Evolutionary conservation across 2,888 invertebrate genomes (phyloP).

Genomic region (Euplexia lucipara): DNA sequence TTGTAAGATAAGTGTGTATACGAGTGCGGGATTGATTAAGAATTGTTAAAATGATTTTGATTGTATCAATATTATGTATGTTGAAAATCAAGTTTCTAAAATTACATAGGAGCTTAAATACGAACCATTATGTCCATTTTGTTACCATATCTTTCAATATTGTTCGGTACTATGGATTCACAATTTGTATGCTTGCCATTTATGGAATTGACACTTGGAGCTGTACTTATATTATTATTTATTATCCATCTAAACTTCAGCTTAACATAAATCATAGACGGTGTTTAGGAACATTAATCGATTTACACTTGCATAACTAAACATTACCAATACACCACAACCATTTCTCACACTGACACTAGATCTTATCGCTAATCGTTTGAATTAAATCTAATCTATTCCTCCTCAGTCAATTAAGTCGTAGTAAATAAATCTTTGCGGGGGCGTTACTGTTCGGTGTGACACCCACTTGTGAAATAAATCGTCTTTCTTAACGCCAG

Average conservation of each 20-base stretch:
- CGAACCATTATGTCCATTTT: too few species aligned
- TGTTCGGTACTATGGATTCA: too few species aligned
- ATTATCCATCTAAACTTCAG: too few species aligned
- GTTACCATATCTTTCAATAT: too few species aligned
- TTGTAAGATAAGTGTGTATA: slow-evolving; percentile 38
- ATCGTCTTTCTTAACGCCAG: slow-evolving; percentile 52
- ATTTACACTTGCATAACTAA: slow-evolving; percentile 22
- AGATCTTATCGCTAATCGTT: slow-evolving; percentile 56
- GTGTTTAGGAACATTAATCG: slow-evolving; percentile 5
- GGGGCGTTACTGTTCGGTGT: slow-evolving; percentile 62
- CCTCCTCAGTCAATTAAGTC: slow-evolving; percentile 60
- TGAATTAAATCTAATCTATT: slow-evolving; percentile 49
- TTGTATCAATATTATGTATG: neutral
- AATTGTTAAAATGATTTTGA: neutral
- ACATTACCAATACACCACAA: slow-evolving; percentile 31
- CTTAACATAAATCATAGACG: neutral
- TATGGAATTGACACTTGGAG: too few species aligned
- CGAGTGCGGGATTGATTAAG: slow-evolving; percentile 12
- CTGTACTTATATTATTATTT: too few species aligned
- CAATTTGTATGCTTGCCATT: too few species aligned
- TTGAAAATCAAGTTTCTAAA: too few species aligned
- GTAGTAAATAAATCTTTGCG: slow-evolving; percentile 60
- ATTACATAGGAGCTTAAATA: too few species aligned
- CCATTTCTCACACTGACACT: slow-evolving; percentile 46
- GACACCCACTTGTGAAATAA: slow-evolving; percentile 63